Base-by-base conservation (phyloP, 2,888 invertebrate species). In the Polymixis flavicincta region DNA sequence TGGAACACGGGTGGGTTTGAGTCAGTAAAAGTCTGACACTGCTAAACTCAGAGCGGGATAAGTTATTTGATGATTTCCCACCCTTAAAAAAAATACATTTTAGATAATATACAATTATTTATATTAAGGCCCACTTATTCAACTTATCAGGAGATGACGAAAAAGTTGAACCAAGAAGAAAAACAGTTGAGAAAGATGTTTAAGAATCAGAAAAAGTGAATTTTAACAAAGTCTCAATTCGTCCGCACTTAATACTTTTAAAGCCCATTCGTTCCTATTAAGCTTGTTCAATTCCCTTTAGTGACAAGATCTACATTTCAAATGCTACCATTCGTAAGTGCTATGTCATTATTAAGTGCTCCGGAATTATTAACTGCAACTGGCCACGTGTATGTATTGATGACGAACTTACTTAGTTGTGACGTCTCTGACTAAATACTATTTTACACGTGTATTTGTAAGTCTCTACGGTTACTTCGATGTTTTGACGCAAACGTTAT, bases 361-460 rank as follows among this genome's bases (percentile, higher is more conserved):
- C 19, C n/a, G 61, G 61, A 55, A 74, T 77, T 64, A 73, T 64
- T 76, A 42, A 78, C 22, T 82, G 76, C n/a, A 28, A 48, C 14
- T 7, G 45, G 61, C n/a, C n/a, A 54, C 57, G 54, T 76, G 25
- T 63, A 57, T 76, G 25, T 63, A 57, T 52, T 14, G 11, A 45
- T 4, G 5, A 17, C 17, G 22, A 28, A 17, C 4, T 50, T 22
- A 11, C 2, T 63, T 22, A 22, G 5, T 14, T 14, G 6, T 68
- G 48, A 32, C 61, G 14, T 78, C 48, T 61, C 19, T 25, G 13
- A 37, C 22, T 42, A 22, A 57, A 42, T 8, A 32, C 22, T 69
- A 4, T 2, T 71, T 55, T 42, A 55, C 14, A 50, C 9, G 3
- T 28, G 4, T 4, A 19, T 45, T 45, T 65, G 0, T 2, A 13